phyloP scores from a whole-genome alignment of 2,797 vertebrate species.

The Harpagifer antarcticus region DNA sequence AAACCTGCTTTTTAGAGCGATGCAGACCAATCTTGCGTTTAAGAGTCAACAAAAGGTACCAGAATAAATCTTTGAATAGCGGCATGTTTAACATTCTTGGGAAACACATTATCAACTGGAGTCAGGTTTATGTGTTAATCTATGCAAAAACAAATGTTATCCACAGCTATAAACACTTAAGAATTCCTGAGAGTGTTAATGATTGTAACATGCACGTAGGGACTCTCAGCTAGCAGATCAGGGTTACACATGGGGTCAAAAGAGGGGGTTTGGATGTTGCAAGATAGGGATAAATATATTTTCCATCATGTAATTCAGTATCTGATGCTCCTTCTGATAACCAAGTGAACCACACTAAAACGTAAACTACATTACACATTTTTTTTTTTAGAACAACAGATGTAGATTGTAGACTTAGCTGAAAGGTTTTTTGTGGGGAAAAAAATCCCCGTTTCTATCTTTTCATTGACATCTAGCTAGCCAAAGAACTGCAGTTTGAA shows the following conservation, averaged over 20 bases:
- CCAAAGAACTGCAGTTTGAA: slow-evolving; percentile 36
- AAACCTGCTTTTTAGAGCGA: background rate
- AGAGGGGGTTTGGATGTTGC: background rate
- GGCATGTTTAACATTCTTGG: slow-evolving; percentile 3
- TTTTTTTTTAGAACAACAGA: slow-evolving; percentile 30
- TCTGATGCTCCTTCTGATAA: background rate
- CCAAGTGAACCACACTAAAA: background rate
- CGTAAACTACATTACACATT: background rate
- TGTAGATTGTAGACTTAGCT: slow-evolving; percentile 33
- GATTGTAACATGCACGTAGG: slow-evolving; percentile 22
- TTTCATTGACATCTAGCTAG: slow-evolving; percentile 41
- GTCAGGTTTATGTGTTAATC: slow-evolving; percentile 24
- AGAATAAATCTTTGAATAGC: slow-evolving; percentile 13
- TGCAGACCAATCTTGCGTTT: background rate
- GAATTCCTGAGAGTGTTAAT: background rate
- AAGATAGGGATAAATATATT: background rate
- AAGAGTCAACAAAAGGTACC: background rate
- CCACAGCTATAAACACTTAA: background rate
- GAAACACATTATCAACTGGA: background rate
- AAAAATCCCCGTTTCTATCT: slow-evolving; percentile 34
- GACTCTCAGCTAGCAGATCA: slow-evolving; percentile 6
- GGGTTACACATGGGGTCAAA: slow-evolving; percentile 25
- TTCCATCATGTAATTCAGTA: too few species aligned
- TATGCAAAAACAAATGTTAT: slow-evolving; percentile 6
- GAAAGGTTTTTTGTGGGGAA: slow-evolving; percentile 29